phyloP scores from a whole-genome alignment of 2,113 vertebrate species.

The Protobothrops mucrosquamatus region DNA sequence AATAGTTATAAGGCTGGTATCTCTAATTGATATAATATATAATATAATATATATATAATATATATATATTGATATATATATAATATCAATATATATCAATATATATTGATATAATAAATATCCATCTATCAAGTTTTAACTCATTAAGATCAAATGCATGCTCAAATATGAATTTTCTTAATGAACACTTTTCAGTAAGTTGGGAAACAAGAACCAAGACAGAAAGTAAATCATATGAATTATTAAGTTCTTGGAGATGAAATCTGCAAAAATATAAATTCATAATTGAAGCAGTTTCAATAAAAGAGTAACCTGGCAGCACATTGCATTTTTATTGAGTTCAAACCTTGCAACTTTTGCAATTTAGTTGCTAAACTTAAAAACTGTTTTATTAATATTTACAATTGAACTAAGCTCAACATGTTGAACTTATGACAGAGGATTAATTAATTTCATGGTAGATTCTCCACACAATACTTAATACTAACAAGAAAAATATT shows the following conservation, averaged over 20 bases:
- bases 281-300: constrained; percentile 13
- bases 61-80: no score
- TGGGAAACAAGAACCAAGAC: neutral
- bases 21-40: neutral
- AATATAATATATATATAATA: no score
- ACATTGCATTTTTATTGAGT: constrained; percentile 10
- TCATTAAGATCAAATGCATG: neutral
- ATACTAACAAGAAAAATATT: constrained; percentile 1
- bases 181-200: constrained; percentile 2
- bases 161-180: neutral
- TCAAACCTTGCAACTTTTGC: neutral
- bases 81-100: no score
- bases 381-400: neutral
- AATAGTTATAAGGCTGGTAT: neutral
- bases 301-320: constrained; percentile 16
- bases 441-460: neutral
- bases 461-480: constrained; percentile 32
- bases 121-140: constrained; percentile 14
- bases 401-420: neutral
- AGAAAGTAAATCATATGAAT: constrained; percentile 28
- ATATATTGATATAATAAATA: neutral
- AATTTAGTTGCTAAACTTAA: neutral
- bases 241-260: constrained; percentile 31
- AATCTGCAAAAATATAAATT: constrained; percentile 28
- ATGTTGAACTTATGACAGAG: neutral